Base-by-base conservation (phyloP, 1,140 invertebrate genomes). In the Drosophila nannoptera region DNA sequence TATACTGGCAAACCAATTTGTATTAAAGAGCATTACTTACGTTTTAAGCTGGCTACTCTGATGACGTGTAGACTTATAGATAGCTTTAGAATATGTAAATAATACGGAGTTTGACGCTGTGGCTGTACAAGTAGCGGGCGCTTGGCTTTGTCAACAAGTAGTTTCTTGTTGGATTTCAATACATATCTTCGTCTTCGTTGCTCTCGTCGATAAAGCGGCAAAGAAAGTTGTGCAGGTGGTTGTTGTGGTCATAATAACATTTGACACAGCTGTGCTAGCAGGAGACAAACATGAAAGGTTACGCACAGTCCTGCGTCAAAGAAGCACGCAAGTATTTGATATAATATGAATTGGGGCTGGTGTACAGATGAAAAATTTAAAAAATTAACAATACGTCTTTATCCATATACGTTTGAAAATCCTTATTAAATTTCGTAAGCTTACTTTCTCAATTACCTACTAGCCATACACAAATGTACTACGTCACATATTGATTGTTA, bases 101-200 rank as follows among this genome's bases (percentile, higher is more conserved):
- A 38, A 35, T 22, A n/a, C 7, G 11, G 40, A 45, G 32, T 14
- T 35, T 32, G 31, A 22, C 6, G 22, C 8, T 14, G 7, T 35
- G 14, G 9, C 31, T 29, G 32, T 49, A 40, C 8, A 36, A 40
- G 46, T 58, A 40, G 70, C 35, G 33, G 53, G 38, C 16, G 32
- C 7, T 29, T 42, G 49, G 60, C 38, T 31, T 70, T 70, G 69
- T 71, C 72, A 74, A 74, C 72, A 74, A 74, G 72, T 74, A 56
- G 67, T 65, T 66, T 70, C 50, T 65, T 43, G 31, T 50, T 60
- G 33, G 49, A 52, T 56, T 64, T 43, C 5, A 22, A 9, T 14
- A 31, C 52, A 52, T 36, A 14, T 58, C 38, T 70, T 56, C 38
- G 54, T 59, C 38, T 33, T 49, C 32, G 54, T 36, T 46, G 16